Base-by-base conservation (phyloP, 2,888 invertebrate genomes). In the Hydraecia micacea region DNA sequence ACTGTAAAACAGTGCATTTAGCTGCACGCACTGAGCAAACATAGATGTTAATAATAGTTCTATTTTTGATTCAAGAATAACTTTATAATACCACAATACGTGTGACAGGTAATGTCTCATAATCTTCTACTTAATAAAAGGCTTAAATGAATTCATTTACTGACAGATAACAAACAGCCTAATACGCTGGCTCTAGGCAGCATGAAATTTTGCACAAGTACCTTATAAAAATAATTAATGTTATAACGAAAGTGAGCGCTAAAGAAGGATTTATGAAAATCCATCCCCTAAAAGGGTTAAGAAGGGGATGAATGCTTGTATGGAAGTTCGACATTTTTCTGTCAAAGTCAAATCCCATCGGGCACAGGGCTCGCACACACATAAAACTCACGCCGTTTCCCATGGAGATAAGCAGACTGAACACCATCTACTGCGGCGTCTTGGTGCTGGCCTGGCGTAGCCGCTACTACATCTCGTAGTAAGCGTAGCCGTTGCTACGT, bases 1-100 rank as follows among this genome's bases (percentile, higher is more conserved):
- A 60, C n/a, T 42, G 32, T 5, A 55, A 66, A 70, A 52, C 60
- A 60, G 52, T 77, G 69, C 60, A 82, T 52, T 80, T 83, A 77
- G 60, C 78, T 60, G 69, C 77, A 83, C 36, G 77, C 77, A 42
- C 25, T 28, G 7, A 49, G 21, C 32, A 69, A 32, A 8, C 11
- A 18, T 25, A 28, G 9, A 60, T 6, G 39, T 18, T 55, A 21
- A 65, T 25, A 36, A 52, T 52, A 69, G 21, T 46, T 46, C 28
- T 39, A 66, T 9, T 67, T 73, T 67, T 75, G 25, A 32, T 58
- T 75, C 32, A 25, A 49, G 18, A 73, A 62, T 65, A 63, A n/a
- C 32, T 75, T 42, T n/a, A 55, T 55, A 46, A 21, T 49, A 42
- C 21, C 28, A 58, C 36, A 65, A 18, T 7, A n/a, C 18, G 5